Percentiles rank a stretch among this genome's conserved stretches.
Conservation (phyloP, 1,140 invertebrate genomes). For the Drusus annulatus region DNA sequence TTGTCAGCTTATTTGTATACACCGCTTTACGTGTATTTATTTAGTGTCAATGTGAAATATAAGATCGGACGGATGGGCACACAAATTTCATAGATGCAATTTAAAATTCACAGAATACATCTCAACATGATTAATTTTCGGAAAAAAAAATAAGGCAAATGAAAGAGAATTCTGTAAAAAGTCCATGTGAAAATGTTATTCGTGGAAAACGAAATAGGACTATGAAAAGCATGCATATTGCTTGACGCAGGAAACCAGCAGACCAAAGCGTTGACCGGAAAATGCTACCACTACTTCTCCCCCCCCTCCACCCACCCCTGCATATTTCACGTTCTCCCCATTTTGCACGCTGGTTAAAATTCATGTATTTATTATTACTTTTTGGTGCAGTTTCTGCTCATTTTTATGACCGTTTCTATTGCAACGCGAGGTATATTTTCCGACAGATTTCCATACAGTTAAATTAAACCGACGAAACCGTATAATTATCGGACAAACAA, state of each 20-base stretch:
- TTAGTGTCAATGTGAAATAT: too few species aligned
- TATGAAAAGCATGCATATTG: conserved; percentile 13
- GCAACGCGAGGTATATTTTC: not conserved
- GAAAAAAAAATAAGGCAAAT: not conserved
- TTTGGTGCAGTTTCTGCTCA: conserved; percentile 11
- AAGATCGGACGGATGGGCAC: too few species aligned
- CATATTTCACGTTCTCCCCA: conserved; percentile 49
- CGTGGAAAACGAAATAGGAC: not conserved
- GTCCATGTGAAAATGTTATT: conserved; percentile 10
- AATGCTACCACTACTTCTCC: conserved; percentile 41
- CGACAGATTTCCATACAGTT: not conserved
- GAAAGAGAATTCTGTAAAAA: conserved; percentile 3
- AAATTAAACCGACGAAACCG: too few species aligned
- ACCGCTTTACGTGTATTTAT: too few species aligned
- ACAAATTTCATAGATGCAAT: too few species aligned
- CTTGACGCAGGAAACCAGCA: conserved; percentile 8
- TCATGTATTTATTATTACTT: conserved; percentile 49
- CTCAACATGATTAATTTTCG: not conserved
- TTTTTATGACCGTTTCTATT: conserved; percentile 19
- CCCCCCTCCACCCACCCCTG: not conserved
- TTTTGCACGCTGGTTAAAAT: conserved; percentile 47
- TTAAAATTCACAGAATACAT: too few species aligned
- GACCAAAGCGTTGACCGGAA: conserved; percentile 52
- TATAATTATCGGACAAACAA: too few species aligned
- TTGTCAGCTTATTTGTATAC: too few species aligned